Base-by-base conservation (phyloP, 2,113 vertebrate genomes). In the Ginglymostoma cirratum region DNA sequence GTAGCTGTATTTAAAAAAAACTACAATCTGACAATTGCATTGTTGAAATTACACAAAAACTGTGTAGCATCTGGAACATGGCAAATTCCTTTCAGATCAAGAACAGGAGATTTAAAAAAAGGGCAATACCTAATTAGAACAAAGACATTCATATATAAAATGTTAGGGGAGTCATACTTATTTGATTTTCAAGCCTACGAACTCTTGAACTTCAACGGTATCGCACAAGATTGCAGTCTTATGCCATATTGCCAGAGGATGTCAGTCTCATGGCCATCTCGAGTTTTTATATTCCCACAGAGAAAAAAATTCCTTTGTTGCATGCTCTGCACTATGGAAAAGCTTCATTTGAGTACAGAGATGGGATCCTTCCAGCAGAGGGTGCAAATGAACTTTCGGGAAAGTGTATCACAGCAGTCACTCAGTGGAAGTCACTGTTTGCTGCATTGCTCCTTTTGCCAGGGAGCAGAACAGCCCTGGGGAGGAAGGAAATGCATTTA, bases 401-500 rank as follows among this genome's bases (percentile, higher is more conserved):
- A 93, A 93, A n/a, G 34, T 66, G 34, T 14, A 92, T 55, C 55
- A 65, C 30, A 21, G 34, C 61, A 93, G 61, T 19, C 30, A 8
- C 89, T 93, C 30, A 55, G 24, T 34, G 52, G 24, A 89, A 89
- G 52, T 14, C 10, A 34, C 30, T 61, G 4, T 14, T 86, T 4
- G n/a, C 55, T 66, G 34, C 0, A 34, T 3, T 83, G 78, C 15
- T n/a, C 34, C 17, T n/a, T 66, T n/a, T 93, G 89, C 61, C 38
- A 38, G 61, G n/a, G 61, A n/a, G n/a, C 89, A 42, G 89, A 66
- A n/a, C 19, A 23, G 6, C 89, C 30, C 89, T 38, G 8, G 55
- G 15, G 61, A 93, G 61, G n/a, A 93, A 93, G 61, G 61, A 93
- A 93, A 93, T 66, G 61, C 5, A 66, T 93, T 83, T 83, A 38